Evolutionary conservation across 2,888 invertebrate species (phyloP).

Genomic region (Chelonus formosanus): DNA sequence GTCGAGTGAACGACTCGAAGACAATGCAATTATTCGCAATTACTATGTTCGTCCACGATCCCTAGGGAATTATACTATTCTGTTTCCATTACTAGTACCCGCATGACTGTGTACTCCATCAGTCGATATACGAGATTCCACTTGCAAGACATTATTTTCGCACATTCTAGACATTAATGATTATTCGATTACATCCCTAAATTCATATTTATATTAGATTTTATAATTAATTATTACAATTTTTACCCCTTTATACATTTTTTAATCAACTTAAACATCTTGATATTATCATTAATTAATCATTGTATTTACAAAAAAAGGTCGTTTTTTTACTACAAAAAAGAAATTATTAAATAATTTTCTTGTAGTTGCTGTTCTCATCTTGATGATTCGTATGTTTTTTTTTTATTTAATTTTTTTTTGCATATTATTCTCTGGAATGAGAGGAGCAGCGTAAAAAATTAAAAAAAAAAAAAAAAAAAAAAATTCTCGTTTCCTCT

Average conservation of each 20-base stretch:
- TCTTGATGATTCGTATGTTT: neutral
- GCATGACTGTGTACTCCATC: constrained; percentile 28
- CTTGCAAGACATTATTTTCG: neutral
- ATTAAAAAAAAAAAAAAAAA: neutral
- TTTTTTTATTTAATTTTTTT: neutral
- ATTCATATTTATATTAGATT: too few relatives aligned
- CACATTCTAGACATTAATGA: neutral
- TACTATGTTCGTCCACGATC: constrained; percentile 59
- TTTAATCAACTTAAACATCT: too few relatives aligned
- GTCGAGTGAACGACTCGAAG: constrained; percentile 58
- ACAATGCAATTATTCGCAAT: constrained; percentile 66
- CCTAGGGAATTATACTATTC: constrained; percentile 62
- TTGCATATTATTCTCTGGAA: neutral
- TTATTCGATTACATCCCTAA: too few relatives aligned
- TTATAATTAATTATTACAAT: too few relatives aligned
- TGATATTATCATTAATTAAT: too few relatives aligned
- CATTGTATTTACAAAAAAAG: neutral
- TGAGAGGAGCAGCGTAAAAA: neutral
- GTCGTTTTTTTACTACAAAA: neutral
- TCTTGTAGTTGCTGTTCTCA: neutral
- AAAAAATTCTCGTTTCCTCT: constrained; percentile 3
- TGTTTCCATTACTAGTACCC: constrained; percentile 56
- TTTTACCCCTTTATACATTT: too few relatives aligned
- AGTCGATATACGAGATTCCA: constrained; percentile 25
- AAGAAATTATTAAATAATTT: neutral